Evolutionary conservation across 2,797 vertebrate genomes (phyloP), one percentile per base, ranked within the genome.

Genomic region (Neoniphon sammara): DNA sequence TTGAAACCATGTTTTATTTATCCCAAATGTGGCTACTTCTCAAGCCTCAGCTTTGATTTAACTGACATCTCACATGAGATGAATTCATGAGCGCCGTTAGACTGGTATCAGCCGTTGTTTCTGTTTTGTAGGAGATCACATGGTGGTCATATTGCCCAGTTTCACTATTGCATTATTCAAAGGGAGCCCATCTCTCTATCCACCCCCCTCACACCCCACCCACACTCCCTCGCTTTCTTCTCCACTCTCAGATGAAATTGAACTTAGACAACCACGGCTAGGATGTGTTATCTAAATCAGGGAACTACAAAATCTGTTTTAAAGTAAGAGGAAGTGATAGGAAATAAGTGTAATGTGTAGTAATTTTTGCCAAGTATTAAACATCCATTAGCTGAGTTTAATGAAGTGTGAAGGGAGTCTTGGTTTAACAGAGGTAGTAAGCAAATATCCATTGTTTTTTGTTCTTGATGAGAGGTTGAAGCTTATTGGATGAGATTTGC

Each of bases 1-100:
- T 88, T 73, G 73, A 78, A 82, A 75, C 74, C 81, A 89, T 93
- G 88, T 91, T 93, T 93, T 91, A 93, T 92, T 91, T 89, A 92
- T 90, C 68, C 56, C 44, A 30, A 75, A 84, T 86, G 88, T 75
- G 70, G 73, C 84, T 87, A 76, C 74, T 81, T 82, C 75, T 86
- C 67, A 74, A 77, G 60, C 82, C 75, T 47, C 55, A 10, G 79
- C 85, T 92, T 91, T 92, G 85, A 93, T 91, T 89, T 82, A 78
- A 85, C 77, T 79, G 85, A 87, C 82, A 77, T 83, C 82, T 83
- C 69, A 80, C 76, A 88, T 64, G 78, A 85, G 77, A 78, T 71
- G 83, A 85, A 88, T 85, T 81, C 83, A 52, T 39, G 18, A 75
- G 78, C 80, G 18, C 77, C 63, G 73, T 54, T 63, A 62, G 73